Conservation (phyloP, 2,797 vertebrate species). For the Furcifer pardalis region DNA sequence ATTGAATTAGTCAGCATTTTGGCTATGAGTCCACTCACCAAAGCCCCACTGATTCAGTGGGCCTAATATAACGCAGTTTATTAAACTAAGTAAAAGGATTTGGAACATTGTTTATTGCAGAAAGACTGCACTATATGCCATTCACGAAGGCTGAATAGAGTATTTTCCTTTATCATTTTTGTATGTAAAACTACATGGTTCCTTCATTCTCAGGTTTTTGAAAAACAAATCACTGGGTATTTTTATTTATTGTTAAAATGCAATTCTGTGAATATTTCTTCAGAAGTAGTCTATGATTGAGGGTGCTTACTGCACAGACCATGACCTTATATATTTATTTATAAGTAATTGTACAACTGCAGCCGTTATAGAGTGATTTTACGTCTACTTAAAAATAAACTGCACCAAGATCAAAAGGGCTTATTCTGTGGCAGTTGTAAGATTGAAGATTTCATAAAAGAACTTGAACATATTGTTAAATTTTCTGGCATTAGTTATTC, state of each 20-base stretch:
- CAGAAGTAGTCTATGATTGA: background rate
- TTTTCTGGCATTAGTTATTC: background rate
- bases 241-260: background rate
- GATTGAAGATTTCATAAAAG: background rate
- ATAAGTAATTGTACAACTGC: background rate
- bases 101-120: too few species aligned
- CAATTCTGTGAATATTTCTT: background rate
- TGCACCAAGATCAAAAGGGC: background rate
- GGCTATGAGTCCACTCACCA: too few species aligned
- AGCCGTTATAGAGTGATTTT: too few species aligned
- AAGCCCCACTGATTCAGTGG: too few species aligned
- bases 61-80: too few species aligned
- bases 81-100: too few species aligned
- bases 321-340: background rate
- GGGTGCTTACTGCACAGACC: background rate
- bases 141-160: background rate
- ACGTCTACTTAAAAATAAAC: background rate
- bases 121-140: background rate
- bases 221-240: background rate
- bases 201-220: background rate
- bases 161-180: background rate
- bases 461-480: background rate
- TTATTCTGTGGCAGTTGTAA: background rate
- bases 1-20: too few species aligned
- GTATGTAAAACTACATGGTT: background rate